phyloP scores from a whole-genome alignment of 2,113 vertebrate species.

The Rhipidura dahli region DNA sequence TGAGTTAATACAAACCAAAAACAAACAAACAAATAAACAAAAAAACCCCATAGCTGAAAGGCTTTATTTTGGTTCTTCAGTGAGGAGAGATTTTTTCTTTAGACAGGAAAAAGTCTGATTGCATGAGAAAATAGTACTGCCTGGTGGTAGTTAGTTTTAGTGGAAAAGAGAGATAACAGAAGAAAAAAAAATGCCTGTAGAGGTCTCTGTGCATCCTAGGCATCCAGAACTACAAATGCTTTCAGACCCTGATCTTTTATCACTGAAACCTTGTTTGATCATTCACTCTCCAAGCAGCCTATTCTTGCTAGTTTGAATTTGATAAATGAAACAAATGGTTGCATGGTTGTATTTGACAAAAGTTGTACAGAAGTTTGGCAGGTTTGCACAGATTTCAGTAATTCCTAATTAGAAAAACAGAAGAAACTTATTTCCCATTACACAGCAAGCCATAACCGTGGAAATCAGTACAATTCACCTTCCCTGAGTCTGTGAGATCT shows the following conservation, averaged over 20 bases:
- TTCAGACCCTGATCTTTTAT: conserved; percentile 58
- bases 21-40: accelerated
- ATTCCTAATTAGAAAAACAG: background rate
- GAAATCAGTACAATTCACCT: background rate
- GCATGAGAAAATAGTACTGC: conserved; percentile 16
- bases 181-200: background rate
- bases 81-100: background rate
- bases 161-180: conserved; percentile 50
- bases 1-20: background rate
- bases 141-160: conserved; percentile 43
- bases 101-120: conserved; percentile 14
- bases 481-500: background rate
- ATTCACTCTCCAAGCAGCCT: conserved; percentile 7
- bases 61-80: background rate
- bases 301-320: conserved; percentile 10
- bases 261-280: conserved; percentile 46
- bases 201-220: background rate
- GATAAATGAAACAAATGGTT: conserved; percentile 11
- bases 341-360: background rate
- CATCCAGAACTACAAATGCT: background rate
- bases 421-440: background rate
- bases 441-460: background rate
- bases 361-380: background rate
- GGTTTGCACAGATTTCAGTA: background rate
- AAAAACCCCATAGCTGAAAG: background rate